A percentile compares a stretch with the other conserved stretches of the same genome.
Conservation (phyloP, 2,113 vertebrate species). For the Sylvia atricapilla region DNA sequence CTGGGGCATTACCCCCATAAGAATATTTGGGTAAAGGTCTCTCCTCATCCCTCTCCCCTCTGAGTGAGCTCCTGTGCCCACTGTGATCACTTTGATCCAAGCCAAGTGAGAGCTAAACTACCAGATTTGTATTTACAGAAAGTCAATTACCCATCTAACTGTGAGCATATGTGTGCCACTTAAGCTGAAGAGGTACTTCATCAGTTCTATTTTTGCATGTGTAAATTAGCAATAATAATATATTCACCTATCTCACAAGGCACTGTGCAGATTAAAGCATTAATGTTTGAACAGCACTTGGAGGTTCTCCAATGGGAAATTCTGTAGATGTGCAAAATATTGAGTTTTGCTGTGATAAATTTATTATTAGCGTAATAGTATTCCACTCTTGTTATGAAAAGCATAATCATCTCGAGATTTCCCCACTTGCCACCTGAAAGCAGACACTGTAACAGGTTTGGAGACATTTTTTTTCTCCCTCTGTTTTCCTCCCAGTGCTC, state of each 20-base stretch:
- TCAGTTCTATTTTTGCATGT: conserved; percentile 39
- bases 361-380: conserved; percentile 38
- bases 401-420: conserved; percentile 2
- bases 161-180: not conserved
- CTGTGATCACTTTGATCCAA: not conserved
- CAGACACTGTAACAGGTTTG: not conserved
- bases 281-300: conserved; percentile 43
- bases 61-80: not conserved
- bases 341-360: conserved; percentile 41
- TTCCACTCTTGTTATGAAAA: conserved; percentile 3
- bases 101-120: not conserved
- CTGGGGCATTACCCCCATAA: rapidly evolving
- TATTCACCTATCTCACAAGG: conserved; percentile 51
- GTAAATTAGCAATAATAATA: conserved; percentile 55
- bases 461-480: not conserved
- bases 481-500: conserved; percentile 81
- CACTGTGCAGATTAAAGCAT: conserved; percentile 34
- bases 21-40: not conserved
- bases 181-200: conserved; percentile 59
- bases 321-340: conserved; percentile 41
- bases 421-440: not conserved
- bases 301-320: conserved; percentile 31
- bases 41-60: not conserved
- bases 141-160: conserved; percentile 34
- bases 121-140: conserved; percentile 32